These are phyloP conservation scores for Drosophila grimshawi DNA, from an alignment of 1,140 invertebrate species.

Conservation along the genomic window DNA sequence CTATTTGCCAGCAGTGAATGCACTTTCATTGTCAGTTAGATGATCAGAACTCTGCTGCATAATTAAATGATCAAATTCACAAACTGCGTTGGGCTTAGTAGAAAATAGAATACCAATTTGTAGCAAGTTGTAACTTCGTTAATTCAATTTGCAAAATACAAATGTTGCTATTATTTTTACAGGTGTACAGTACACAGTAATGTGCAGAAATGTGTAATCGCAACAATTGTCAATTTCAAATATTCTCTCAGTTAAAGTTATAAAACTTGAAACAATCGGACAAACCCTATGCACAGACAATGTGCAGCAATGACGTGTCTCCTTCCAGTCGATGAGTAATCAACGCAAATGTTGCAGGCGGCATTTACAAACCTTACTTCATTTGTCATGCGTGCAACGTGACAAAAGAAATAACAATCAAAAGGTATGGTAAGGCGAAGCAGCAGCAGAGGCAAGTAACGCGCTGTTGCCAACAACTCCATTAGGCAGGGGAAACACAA, in stretches of 20 bases:
- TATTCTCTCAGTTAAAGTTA: background rate
- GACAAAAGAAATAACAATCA: constrained; percentile 17
- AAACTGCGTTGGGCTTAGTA: too few species aligned
- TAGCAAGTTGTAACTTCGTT: too few species aligned
- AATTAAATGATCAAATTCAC: too few species aligned
- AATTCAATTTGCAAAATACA: too few species aligned
- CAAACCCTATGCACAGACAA: constrained; percentile 30
- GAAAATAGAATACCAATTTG: too few species aligned
- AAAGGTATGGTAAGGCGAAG: background rate
- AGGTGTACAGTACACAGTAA: too few species aligned
- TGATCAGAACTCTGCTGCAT: too few species aligned
- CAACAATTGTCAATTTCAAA: background rate
- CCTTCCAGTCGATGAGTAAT: constrained; percentile 29
- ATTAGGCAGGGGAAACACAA: constrained; percentile 41
- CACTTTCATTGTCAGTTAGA: too few species aligned
- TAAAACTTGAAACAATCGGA: constrained; percentile 22
- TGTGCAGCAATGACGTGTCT: constrained; percentile 23
- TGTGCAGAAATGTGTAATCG: too few species aligned
- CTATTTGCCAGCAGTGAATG: too few species aligned
- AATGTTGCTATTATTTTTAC: too few species aligned
- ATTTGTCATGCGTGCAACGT: constrained; percentile 69
- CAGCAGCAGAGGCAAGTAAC: constrained; percentile 23
- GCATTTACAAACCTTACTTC: constrained; percentile 19
- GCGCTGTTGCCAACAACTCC: constrained; percentile 57
- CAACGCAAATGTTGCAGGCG: constrained; percentile 23